Base-by-base conservation (phyloP, 2,888 invertebrate species). In the Pyralis farinalis region DNA sequence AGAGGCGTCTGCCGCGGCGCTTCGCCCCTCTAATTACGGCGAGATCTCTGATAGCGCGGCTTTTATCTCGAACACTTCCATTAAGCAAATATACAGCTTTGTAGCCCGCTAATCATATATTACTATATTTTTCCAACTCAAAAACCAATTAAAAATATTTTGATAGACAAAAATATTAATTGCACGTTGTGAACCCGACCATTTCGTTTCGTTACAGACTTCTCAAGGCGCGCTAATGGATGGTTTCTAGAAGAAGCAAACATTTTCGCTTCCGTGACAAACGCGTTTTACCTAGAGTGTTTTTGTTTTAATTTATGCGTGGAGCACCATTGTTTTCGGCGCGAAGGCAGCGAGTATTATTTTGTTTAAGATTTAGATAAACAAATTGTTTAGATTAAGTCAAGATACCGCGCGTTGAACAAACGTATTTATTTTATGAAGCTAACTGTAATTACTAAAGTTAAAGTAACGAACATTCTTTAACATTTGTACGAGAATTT, bases 31-130 rank as follows among this genome's bases (percentile, higher is more conserved):
- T 87, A 87, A 87, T 87, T 87, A 87, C 47, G 47, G 46, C 50
- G 42, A 71, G 88, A 87, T 85, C 75, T 66, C 68, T 68, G 87
- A 87, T 87, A 87, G 71, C 82, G 79, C 71, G 55, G 82, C 86
- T 86, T 85, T 87, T 86, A 87, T 86, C 83, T 85, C 66, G 62
- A 71, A 81, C 82, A 75, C 81, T 78, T 87, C 88, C 87, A 87
- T 87, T 87, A 88, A 80, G 77, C 82, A 88, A 88, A 87, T 87
- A 87, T 82, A 88, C 87, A 84, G 78, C 81, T 84, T 77, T 75
- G 77, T 69, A 72, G 67, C 63, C 51, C 63, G 50, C 58, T 87
- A 88, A 88, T 85, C 72, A 86, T 60, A 85, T 72, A 78, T 73
- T 76, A 76, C 79, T 77, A 62, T 78, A 79, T 82, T 81, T 46